A percentile compares a stretch with the other conserved stretches of the same genome.
phyloP scores from a whole-genome alignment of 2,888 invertebrate genomes.

The Druceiella hillmani region DNA sequence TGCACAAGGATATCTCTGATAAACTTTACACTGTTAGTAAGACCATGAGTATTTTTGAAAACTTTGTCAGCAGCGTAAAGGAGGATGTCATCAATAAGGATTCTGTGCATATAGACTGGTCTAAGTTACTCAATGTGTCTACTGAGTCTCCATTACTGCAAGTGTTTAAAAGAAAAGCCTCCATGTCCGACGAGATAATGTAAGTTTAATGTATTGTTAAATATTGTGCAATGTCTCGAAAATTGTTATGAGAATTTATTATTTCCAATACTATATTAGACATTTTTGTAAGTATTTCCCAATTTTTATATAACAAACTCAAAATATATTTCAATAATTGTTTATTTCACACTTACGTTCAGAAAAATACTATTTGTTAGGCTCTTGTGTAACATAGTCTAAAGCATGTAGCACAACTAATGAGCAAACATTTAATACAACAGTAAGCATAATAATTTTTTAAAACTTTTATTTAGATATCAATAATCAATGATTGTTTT shows the following conservation, averaged over 20 bases:
- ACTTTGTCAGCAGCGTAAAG: slow-evolving; percentile 35
- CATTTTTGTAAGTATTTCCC: no score
- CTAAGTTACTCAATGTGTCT: slow-evolving; percentile 28
- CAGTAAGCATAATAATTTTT: background rate
- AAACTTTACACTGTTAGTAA: slow-evolving; percentile 38
- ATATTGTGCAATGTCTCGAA: no score
- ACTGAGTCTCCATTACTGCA: slow-evolving; percentile 33
- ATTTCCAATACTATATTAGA: no score
- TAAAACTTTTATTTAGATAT: background rate
- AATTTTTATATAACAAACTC: no score
- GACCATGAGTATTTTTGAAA: slow-evolving; percentile 27
- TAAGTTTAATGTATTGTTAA: slow-evolving; percentile 29
- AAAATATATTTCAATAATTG: no score
- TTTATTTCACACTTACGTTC: no score
- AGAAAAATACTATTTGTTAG: no score
- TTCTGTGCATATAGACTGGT: slow-evolving; percentile 31
- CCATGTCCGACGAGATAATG: slow-evolving; percentile 39
- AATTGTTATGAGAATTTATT: no score
- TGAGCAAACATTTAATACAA: no score
- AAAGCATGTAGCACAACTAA: no score
- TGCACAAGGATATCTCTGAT: slow-evolving; percentile 39
- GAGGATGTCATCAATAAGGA: slow-evolving; percentile 29
- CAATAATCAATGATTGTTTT: background rate
- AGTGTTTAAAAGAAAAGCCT: slow-evolving; percentile 29
- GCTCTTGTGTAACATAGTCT: no score